Evolutionary conservation across 2,113 vertebrate genomes (phyloP), one percentile per base, ranked within the genome.

Genomic region (Centrocercus urophasianus): DNA sequence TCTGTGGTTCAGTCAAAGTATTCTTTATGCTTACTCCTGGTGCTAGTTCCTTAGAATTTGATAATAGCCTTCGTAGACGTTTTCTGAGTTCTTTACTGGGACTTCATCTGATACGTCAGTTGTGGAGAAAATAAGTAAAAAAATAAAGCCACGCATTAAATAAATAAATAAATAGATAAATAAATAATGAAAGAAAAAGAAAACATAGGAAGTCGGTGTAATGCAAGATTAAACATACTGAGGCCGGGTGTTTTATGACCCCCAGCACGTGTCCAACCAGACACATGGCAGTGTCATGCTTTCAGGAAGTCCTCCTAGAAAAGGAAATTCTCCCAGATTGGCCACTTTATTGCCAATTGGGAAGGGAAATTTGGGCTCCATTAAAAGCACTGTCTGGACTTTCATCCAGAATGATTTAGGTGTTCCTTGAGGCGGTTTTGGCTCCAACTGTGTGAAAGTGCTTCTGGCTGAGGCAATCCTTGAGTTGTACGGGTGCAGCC

Each of bases 371-470:
- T 88, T 52, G 93, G 65, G 59, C 66, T 59, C 57, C 0, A 0
- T 54, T 81, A 75, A 90, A 81, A 86, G 47, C 80, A 86, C 36
- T 1, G 0, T 77, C 83, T 81, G 47, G 83, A 75, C 66, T 65
- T 54, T 61, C 20, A 61, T 65, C 61, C 36, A 61, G 4, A 48
- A 36, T 61, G 52, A 75, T 86, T 83, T 94, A 90, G 43, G 56
- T 82, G 65, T 96, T 93, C 59, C 91, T 87, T 43, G 36, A 27
- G 66, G 86, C 48, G 81, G 1, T 81, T 94, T 83, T 95, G 90
- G 74, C 83, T 92, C 73, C 72, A 86, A 78, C 47, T 93, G 61
- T 94, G 90, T 86, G 86, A 95, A 96, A 95, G 59, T 40, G 66
- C 77, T 89, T 82, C 66, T 93, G 81, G 48, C 90, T 91, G 77